A percentile compares a stretch with the other conserved stretches of the same genome.
Conservation (phyloP, 2,888 invertebrate genomes). For the Lepeophtheirus nordmannii region DNA sequence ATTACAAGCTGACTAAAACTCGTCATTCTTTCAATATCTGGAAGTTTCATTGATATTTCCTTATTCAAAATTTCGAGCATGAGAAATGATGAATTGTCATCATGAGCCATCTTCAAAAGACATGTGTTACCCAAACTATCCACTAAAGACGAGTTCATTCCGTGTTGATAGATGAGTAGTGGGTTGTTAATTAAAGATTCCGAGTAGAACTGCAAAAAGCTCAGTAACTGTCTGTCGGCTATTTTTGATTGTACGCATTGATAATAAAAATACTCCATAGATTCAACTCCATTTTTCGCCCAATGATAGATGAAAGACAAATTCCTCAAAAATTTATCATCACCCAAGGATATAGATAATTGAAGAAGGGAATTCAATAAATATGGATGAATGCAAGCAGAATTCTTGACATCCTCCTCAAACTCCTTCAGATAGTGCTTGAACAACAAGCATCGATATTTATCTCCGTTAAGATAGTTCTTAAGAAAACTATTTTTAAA, state of each 20-base stretch:
- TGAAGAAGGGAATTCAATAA: neutral
- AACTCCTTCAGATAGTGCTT: neutral
- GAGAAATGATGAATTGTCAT: neutral
- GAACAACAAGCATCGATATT: neutral
- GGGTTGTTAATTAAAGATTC: neutral
- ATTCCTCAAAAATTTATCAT: neutral
- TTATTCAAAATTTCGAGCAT: slow-evolving; percentile 1
- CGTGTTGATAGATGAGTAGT: neutral
- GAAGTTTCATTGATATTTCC: neutral
- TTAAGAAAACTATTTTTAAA: neutral
- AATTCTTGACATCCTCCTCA: neutral
- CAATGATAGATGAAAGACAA: neutral
- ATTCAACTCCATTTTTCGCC: neutral
- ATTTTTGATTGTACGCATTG: neutral
- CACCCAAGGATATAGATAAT: neutral
- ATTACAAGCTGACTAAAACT: neutral
- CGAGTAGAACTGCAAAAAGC: neutral
- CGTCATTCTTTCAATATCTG: neutral
- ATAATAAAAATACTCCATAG: neutral
- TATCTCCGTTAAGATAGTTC: neutral
- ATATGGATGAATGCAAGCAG: neutral
- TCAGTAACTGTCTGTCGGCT: neutral
- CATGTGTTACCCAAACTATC: too few relatives aligned
- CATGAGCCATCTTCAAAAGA: neutral
- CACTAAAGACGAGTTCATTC: neutral